Conservation (phyloP, 2,797 vertebrate species). For the Gadopsis bispinosus region DNA sequence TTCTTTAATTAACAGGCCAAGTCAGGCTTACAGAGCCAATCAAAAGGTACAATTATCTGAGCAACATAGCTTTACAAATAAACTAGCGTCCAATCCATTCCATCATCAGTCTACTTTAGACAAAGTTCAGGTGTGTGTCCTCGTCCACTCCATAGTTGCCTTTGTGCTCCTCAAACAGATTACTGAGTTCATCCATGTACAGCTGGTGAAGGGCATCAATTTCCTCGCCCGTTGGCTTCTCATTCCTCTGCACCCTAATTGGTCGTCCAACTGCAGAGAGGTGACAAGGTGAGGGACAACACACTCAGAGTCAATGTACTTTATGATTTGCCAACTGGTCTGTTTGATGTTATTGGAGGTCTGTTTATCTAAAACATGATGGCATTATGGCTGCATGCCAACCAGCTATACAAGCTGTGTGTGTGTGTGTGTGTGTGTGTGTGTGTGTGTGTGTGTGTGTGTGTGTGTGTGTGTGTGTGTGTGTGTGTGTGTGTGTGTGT, state of each 20-base stretch:
- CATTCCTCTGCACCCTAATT: constrained; percentile 86
- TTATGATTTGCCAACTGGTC: constrained; percentile 26
- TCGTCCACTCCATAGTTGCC: constrained; percentile 86
- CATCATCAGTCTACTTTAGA: constrained; percentile 63
- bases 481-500: too few relatives aligned
- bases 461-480: too few relatives aligned
- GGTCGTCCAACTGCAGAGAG: constrained; percentile 90
- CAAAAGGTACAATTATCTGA: constrained; percentile 4
- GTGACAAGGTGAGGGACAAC: constrained; percentile 34
- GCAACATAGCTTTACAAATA: constrained; percentile 50
- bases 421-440: too few relatives aligned
- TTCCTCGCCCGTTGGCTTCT: constrained; percentile 84
- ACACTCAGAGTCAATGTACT: constrained; percentile 27
- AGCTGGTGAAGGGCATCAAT: constrained; percentile 87
- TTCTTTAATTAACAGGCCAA: constrained; percentile 11
- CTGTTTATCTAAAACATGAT: constrained; percentile 15
- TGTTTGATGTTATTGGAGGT: neutral
- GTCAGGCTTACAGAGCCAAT: neutral
- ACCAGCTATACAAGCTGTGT: neutral
- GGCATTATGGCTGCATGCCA: neutral
- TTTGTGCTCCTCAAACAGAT: constrained; percentile 94
- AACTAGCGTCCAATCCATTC: constrained; percentile 46
- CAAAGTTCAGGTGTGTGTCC: constrained; percentile 89
- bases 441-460: neutral
- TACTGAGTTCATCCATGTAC: constrained; percentile 88